Base-by-base conservation (phyloP, 2,888 invertebrate genomes). In the Limnephilus marmoratus region DNA sequence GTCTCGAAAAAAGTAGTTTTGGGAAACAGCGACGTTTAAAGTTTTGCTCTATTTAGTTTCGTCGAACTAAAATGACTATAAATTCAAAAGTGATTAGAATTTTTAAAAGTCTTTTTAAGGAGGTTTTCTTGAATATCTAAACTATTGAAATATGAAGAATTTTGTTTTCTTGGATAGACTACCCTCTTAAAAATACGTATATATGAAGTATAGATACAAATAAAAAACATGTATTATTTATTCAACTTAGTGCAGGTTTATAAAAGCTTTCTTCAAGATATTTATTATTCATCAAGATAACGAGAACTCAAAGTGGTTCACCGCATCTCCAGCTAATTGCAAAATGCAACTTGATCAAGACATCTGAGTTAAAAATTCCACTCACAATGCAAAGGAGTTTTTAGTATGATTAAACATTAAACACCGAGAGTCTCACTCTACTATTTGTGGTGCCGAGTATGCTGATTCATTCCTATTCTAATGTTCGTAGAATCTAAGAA, bases 331-430 rank as follows among this genome's bases (percentile, higher is more conserved):
- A 68, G 68, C 68, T 68, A 68, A 68, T 68, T 68, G n/a, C 68
- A 68, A 24, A 31, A n/a, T 24, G 68, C 68, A 68, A 68, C 68
- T 68, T 68, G 68, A 24, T 68, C 24, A 24, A 68, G 68, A 68
- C 24, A 24, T 68, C 68, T 68, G 24, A 68, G 9, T 68, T 68
- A 68, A n/a, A 68, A 68, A 68, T 68, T 24, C 68, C 68, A 68
- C 68, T 68, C 68, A 68, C 85, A 41, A 34, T 85, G 41, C 34
- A 85, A 18, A 34, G 86, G 45, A 49, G 85, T 31, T 49, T 86
- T 86, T 53, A 86, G 49, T 86, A 86, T 86, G 86, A 86, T 86
- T 86, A 86, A 86, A 45, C 45, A 45, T 24, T 86, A 49, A 86
- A 49, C 49, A 49, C 86, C 29, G 82, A 34, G 31, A 29, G 86